Evolutionary conservation across 2,888 invertebrate genomes (phyloP).

Genomic region (Sinhomidia bicolor): DNA sequence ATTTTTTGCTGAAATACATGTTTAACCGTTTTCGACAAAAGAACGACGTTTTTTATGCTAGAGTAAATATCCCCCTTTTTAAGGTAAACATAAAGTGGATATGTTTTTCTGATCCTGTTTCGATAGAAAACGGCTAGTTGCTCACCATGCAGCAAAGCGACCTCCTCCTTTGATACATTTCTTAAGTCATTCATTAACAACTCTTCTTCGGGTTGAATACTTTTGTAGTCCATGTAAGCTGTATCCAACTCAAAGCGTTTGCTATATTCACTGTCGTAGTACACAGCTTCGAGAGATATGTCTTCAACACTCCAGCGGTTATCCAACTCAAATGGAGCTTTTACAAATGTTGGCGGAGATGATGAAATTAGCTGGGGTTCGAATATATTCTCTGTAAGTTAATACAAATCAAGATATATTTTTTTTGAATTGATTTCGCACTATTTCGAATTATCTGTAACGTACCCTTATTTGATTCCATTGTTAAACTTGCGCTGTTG

Average conservation of each 20-base stretch:
- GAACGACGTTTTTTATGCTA: not conserved
- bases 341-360: not conserved
- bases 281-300: not conserved
- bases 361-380: not conserved
- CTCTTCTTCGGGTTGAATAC: not conserved
- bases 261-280: not conserved
- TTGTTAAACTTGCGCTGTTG: not conserved
- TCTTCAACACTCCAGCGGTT: not conserved
- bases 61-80: not conserved
- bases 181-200: not conserved
- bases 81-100: not conserved
- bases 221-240: not conserved
- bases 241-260: not conserved
- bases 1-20: not conserved
- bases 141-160: not conserved
- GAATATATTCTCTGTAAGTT: not conserved
- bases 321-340: not conserved
- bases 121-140: not conserved
- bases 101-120: not conserved
- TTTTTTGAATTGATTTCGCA: too few relatives aligned
- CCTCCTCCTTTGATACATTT: not conserved
- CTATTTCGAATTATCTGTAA: not conserved
- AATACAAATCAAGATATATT: not conserved
- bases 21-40: not conserved
- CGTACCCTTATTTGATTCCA: not conserved